Base-by-base conservation (phyloP, 2,888 invertebrate genomes). In the Tetramorium bicarinatum region DNA sequence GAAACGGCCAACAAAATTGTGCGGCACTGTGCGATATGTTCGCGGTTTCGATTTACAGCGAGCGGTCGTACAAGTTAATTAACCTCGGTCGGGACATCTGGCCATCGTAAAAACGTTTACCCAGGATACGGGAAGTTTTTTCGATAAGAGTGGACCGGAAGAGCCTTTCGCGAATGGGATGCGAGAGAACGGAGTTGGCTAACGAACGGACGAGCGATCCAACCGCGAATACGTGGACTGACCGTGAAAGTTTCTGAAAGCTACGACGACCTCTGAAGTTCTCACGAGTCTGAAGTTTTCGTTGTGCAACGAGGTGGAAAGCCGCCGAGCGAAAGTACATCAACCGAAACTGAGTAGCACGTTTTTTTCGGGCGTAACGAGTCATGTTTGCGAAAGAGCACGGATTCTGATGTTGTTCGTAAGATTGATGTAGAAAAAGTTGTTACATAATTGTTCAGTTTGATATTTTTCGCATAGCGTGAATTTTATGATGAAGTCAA, bases 201-300 rank as follows among this genome's bases (percentile, higher is more conserved):
- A 89, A 88, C 89, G 88, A 89, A 89, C 79, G 81, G 71, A 59
- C 44, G 79, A 82, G 72, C 80, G 82, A 87, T 88, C 69, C 83
- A 66, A 82, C 52, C 74, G 44, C 80, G 85, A 77, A 87, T 85
- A 88, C 85, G 84, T 83, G 88, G 72, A 69, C 62, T 83, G 77
- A 85, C 87, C 87, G 74, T 82, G 84, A 89, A 89, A 88, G 84
- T 89, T 89, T 59, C 82, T 59, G 85, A 41, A 83, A 83, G 85
- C 76, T 72, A 54, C 77, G 61, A 56, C 38, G 41, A 34, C 59
- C 71, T 62, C 67, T 25, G 52, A 75, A 87, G 52, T 88, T 88
- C n/a, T 41, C 41, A 34, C 52, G 56, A 62, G 81, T 29, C 18
- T 38, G 18, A 71, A 69, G 71, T 80, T 71, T 80, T 71, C 71